Evolutionary conservation across 2,797 vertebrate genomes (phyloP), one percentile per base, ranked within the genome.

Genomic region (Aythya fuligula): DNA sequence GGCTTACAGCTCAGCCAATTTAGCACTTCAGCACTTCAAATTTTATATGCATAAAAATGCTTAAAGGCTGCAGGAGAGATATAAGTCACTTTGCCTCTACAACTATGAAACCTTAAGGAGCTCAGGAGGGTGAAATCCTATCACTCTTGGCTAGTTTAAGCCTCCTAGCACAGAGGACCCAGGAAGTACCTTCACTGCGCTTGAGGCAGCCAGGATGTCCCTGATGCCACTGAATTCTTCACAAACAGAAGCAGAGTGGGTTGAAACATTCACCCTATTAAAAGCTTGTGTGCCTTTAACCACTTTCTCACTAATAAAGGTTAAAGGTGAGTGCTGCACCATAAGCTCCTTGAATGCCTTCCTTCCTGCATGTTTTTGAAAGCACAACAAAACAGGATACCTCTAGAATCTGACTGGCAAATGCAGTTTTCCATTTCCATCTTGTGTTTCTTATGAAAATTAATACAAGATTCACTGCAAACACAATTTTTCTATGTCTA

Each of bases 61-160:
- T 85, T 85, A 87, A 89, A 93, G 76, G 64, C 79, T 76, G 13
- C 86, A 93, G 79, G 53, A 85, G 24, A 91, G 56, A 83, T 91
- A 47, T 89, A 95, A 96, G 85, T 85, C 84, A 84, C 85, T 96
- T 94, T 78, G 47, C 85, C 64, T 94, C 72, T 73, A 41, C 70
- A 70, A 25, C 73, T 3, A 0, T 94, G 80, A 94, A 94, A 79
- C 70, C 60, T 81, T 94, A 90, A 96, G 89, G 62, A 90, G 93
- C 66, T 88, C 79, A 81, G 62, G 45, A 90, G 76, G 80, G 70
- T 13, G 32, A 84, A 81, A 83, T 16, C 0, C 32, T 49, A n/a
- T 78, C 70, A 30, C 36, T 93, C 25, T 72, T 64, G 73, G 62
- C 62, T 56, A 30, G 21, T 72, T 93, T 93, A 95, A 95, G 36